Evolutionary conservation across 37 sponge, comb jelly and placozoan genomes (phyloP).

Genomic region (Beroe forskalii): DNA sequence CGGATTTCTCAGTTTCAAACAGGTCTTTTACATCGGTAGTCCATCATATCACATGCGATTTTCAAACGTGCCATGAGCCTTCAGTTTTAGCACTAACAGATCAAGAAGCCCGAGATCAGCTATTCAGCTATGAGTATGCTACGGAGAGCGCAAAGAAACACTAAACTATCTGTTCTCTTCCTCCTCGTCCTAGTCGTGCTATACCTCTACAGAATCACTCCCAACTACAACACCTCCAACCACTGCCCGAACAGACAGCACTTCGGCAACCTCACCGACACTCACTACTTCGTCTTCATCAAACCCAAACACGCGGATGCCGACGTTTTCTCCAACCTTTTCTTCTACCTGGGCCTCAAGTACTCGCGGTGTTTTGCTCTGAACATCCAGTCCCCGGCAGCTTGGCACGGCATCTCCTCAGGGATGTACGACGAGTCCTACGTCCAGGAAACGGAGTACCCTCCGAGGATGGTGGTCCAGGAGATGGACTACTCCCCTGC

Average conservation of each 20-base stretch:
- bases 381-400: constrained; percentile 8
- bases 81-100: too few species aligned
- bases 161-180: too few species aligned
- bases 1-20: too few species aligned
- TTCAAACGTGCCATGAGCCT: too few species aligned
- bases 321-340: constrained; percentile 19
- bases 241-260: background rate
- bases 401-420: constrained; percentile 2
- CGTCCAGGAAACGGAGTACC: background rate
- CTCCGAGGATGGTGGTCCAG: background rate
- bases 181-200: too few species aligned
- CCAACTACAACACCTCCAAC: background rate
- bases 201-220: too few species aligned
- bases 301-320: constrained; percentile 12
- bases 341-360: constrained; percentile 22
- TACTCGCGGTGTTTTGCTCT: constrained; percentile 13
- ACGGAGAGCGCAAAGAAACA: too few species aligned
- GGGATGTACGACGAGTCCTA: background rate
- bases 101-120: too few species aligned
- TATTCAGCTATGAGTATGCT: too few species aligned
- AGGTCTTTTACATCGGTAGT: too few species aligned
- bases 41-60: too few species aligned
- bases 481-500: background rate
- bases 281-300: constrained; percentile 25
- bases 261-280: constrained; percentile 41